Evolutionary conservation across 2,113 vertebrate species (phyloP).

Genomic region (Epinephelus cyanopodus): DNA sequence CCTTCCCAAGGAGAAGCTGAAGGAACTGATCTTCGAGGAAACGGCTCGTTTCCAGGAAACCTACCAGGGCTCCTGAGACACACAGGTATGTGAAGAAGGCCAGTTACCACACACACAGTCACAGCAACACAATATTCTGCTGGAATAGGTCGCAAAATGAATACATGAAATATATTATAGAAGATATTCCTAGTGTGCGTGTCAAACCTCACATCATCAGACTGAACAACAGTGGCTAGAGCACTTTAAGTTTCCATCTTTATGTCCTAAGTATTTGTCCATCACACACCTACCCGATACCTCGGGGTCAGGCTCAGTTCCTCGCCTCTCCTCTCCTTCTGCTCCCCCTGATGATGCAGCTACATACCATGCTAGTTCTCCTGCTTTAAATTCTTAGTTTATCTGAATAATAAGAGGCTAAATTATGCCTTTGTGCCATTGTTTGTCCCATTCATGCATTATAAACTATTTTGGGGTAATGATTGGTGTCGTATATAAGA

Average conservation of each 20-base stretch:
- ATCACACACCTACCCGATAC: too few relatives aligned
- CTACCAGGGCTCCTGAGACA: conserved; percentile 84
- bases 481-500: background rate
- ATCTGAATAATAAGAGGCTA: background rate
- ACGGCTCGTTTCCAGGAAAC: conserved; percentile 90
- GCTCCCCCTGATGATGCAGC: background rate
- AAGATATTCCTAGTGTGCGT: background rate
- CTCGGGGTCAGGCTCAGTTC: too few relatives aligned
- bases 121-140: background rate
- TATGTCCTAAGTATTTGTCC: too few relatives aligned
- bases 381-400: background rate
- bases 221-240: too few relatives aligned
- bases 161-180: background rate
- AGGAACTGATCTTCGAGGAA: conserved; percentile 92
- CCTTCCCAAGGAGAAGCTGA: conserved; percentile 92
- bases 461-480: too few relatives aligned
- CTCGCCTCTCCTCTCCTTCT: too few relatives aligned
- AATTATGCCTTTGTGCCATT: background rate
- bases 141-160: background rate
- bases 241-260: too few relatives aligned
- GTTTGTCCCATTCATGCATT: background rate
- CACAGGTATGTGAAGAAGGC: conserved; percentile 50
- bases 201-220: too few relatives aligned
- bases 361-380: background rate
- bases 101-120: background rate